These are phyloP conservation scores for Leucoptera coffeella DNA, from an alignment of 2,888 invertebrate species.

Conservation along the genomic window DNA sequence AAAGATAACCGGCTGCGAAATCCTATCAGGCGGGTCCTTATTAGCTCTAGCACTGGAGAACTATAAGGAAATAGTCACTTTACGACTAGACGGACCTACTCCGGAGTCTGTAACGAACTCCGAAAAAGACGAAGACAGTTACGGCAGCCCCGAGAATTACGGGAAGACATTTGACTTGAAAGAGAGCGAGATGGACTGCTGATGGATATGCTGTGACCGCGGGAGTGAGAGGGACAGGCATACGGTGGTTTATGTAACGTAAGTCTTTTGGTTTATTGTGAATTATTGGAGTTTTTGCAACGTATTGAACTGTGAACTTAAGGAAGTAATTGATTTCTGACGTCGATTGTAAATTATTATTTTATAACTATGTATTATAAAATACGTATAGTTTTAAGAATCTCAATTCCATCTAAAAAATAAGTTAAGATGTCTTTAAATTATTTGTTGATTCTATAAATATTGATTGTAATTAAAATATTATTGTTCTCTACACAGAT, in stretches of 20 bases:
- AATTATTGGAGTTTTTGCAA: no score
- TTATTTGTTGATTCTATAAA: no score
- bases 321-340: no score
- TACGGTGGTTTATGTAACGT: background rate
- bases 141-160: constrained; percentile 51
- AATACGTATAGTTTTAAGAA: no score
- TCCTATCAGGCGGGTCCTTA: constrained; percentile 65
- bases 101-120: constrained; percentile 23
- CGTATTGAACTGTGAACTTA: no score
- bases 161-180: constrained; percentile 55
- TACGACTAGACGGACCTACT: constrained; percentile 47
- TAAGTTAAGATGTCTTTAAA: no score
- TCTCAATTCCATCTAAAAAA: no score
- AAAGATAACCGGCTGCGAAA: constrained; percentile 69
- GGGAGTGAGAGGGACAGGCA: background rate
- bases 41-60: constrained; percentile 66
- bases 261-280: no score
- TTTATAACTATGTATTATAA: no score
- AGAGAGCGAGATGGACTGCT: constrained; percentile 22
- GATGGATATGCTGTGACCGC: constrained; percentile 13
- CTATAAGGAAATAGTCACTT: constrained; percentile 57
- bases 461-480: no score
- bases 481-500: no score
- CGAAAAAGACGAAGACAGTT: constrained; percentile 16
- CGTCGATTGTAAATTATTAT: no score